Conservation (phyloP, 1,140 invertebrate genomes). For the Drosophila auraria region DNA sequence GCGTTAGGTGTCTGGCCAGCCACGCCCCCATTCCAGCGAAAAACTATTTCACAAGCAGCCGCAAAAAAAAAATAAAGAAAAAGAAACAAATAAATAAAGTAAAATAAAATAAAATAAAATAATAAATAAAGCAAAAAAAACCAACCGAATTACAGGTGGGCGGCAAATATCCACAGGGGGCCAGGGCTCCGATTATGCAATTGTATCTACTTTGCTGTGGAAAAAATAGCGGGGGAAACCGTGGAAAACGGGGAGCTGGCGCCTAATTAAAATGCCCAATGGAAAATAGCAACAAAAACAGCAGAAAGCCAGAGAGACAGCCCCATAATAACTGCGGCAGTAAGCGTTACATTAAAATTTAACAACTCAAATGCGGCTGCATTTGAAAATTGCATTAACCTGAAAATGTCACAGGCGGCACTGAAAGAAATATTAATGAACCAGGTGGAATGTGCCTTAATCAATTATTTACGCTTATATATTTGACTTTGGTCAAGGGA, state of each 20-base stretch:
- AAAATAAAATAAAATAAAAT: slow-evolving; percentile 13
- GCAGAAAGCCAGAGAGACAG: slow-evolving; percentile 1
- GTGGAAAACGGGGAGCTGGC: background rate
- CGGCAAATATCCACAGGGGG: background rate
- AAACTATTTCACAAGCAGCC: slow-evolving; percentile 46
- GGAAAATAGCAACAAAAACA: slow-evolving; percentile 14
- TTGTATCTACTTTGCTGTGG: slow-evolving; percentile 14
- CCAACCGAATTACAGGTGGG: slow-evolving; percentile 30
- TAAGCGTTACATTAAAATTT: slow-evolving; percentile 57
- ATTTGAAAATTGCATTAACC: slow-evolving; percentile 73
- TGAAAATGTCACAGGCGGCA: slow-evolving; percentile 64
- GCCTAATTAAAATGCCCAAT: slow-evolving; percentile 62
- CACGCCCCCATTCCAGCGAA: slow-evolving; percentile 8
- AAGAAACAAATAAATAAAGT: background rate
- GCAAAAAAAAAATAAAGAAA: slow-evolving; percentile 7
- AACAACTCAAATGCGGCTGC: slow-evolving; percentile 53
- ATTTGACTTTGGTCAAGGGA: background rate
- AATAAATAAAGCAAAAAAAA: slow-evolving; percentile 1
- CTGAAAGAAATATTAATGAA: slow-evolving; percentile 39
- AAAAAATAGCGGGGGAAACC: slow-evolving; percentile 1
- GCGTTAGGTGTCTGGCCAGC: background rate
- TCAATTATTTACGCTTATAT: background rate
- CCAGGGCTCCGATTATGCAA: slow-evolving; percentile 40
- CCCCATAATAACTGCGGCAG: slow-evolving; percentile 18
- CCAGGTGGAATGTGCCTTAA: background rate